phyloP scores from a whole-genome alignment of 2,888 invertebrate genomes.

The Aphodius granarius region DNA sequence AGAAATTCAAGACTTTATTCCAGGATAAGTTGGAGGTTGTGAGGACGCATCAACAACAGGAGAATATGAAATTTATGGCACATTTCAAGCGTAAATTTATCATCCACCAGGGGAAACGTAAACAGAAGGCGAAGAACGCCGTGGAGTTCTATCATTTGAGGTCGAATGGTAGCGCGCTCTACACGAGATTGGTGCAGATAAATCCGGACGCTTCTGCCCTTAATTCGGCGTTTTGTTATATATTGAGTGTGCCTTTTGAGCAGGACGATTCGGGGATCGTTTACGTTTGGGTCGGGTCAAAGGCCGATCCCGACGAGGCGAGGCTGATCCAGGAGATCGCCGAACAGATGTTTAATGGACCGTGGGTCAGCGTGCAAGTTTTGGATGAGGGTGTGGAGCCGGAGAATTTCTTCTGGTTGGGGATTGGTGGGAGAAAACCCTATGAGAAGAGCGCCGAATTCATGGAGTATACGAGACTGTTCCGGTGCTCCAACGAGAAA shows the following conservation, averaged over 20 bases:
- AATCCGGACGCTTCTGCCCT: conserved; percentile 80
- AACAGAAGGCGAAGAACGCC: conserved; percentile 53
- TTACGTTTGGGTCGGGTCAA: conserved; percentile 93
- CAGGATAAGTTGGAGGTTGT: conserved; percentile 92
- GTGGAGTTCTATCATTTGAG: conserved; percentile 94
- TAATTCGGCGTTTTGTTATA: conserved; percentile 95
- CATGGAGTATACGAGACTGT: conserved; percentile 90
- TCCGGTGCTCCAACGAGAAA: conserved; percentile 98
- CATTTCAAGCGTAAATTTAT: conserved; percentile 95
- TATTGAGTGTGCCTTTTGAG: conserved; percentile 90
- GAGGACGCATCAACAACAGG: conserved; percentile 96
- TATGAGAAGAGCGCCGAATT: conserved; percentile 89
- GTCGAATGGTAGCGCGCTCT: conserved; percentile 93
- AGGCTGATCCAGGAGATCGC: conserved; percentile 89
- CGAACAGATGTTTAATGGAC: conserved; percentile 86
- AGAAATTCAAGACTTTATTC: conserved; percentile 87
- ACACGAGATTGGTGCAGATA: conserved; percentile 90
- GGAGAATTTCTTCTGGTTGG: conserved; percentile 98
- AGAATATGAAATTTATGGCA: conserved; percentile 96
- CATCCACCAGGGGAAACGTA: conserved; percentile 85
- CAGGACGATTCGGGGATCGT: conserved; percentile 87
- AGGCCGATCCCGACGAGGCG: conserved; percentile 82
- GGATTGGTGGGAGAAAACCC: conserved; percentile 86
- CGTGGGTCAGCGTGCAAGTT: conserved; percentile 77
- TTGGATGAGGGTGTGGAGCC: conserved; percentile 94